phyloP scores from a whole-genome alignment of 2,888 invertebrate species.

The Octodonta nipae region DNA sequence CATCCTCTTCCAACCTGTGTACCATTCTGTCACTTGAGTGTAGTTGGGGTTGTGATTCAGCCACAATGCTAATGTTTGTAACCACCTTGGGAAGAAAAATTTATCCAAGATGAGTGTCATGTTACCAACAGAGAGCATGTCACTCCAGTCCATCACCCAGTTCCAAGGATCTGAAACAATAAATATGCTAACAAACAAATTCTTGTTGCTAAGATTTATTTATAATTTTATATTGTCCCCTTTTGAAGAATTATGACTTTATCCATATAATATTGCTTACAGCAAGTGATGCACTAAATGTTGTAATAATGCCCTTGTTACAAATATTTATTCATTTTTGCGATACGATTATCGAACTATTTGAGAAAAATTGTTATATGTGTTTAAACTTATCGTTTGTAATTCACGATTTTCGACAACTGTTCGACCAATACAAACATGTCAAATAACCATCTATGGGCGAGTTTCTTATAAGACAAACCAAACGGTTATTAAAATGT shows the following conservation, averaged over 20 bases:
- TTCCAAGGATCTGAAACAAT: conserved; percentile 66
- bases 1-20: conserved; percentile 50
- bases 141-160: conserved; percentile 90
- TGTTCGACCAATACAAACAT: too few species aligned
- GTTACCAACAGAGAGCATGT: conserved; percentile 62
- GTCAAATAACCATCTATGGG: too few species aligned
- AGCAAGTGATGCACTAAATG: neutral
- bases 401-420: too few species aligned
- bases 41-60: conserved; percentile 81
- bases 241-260: neutral
- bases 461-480: too few species aligned
- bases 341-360: too few species aligned
- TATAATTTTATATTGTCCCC: neutral
- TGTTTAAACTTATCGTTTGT: too few species aligned
- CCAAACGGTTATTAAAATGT: too few species aligned
- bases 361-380: too few species aligned
- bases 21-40: conserved; percentile 82
- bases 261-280: neutral
- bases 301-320: neutral
- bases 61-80: conserved; percentile 76
- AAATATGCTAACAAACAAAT: neutral
- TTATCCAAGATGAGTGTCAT: conserved; percentile 74
- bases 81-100: conserved; percentile 86
- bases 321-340: too few species aligned
- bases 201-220: neutral